Evolutionary conservation across 2,888 invertebrate genomes (phyloP), one percentile per base, ranked within the genome.

Genomic region (Sturmia bella): DNA sequence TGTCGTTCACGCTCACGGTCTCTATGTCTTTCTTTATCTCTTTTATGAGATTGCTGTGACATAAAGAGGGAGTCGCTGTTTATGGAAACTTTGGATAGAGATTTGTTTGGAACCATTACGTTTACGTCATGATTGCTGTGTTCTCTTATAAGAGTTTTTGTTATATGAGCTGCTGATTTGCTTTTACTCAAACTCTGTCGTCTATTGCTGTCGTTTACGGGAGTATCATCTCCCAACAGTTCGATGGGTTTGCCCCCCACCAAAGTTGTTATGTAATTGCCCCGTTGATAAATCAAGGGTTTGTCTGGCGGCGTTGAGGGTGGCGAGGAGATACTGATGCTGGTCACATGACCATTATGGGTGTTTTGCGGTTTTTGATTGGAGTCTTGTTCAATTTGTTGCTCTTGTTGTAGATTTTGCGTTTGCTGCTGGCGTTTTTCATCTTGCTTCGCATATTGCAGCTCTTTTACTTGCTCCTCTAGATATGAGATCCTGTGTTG

Each of bases 401-500:
- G 79, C 6, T 77, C 79, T 50, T 61, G 13, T 11, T 52, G 54
- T 56, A 76, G 11, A 56, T 83, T 52, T 9, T 57, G 69, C 7
- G 61, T 48, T 24, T 74, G 63, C 3, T 79, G 75, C 5, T 75
- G 66, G 19, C 75, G 83, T 1, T 84, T 80, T 9, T 85, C 86
- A 6, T 86, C 87, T 27, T 90, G 90, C 83, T 91, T 91, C 2
- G 86, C 85, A 1, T 84, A 90, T 69, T 94, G 92, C 12, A 94
- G 89, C 85, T 94, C 94, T 0, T 92, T 92, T 84, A 96, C 96
- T 91, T 97, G 97, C 88, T 97, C 97, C 90, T 97, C 97, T 76
- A 97, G 92, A 90, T 97, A 97, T 1, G 96, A 96, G 87, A 97
- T 97, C 85, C 97, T 93, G 90, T 97, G 97, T 13, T 96, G 96